Base-by-base conservation (phyloP, 2,888 invertebrate genomes). In the Leptothorax acervorum region DNA sequence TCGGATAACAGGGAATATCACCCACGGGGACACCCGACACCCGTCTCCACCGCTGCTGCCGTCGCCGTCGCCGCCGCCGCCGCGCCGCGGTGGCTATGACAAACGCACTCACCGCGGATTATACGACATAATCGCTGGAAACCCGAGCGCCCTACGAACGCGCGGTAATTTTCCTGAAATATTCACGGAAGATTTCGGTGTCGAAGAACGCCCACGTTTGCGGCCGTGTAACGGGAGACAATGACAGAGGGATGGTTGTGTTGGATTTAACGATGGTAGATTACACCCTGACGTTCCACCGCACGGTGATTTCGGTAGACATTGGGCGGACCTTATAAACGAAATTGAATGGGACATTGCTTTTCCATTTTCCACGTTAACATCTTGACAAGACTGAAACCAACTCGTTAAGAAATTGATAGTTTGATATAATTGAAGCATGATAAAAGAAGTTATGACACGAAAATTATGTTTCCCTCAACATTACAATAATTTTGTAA, bases 1-100 rank as follows among this genome's bases (percentile, higher is more conserved):
- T 94, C 94, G 94, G 93, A 94, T 94, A 94, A 94, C 94, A 93
- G 93, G 92, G 94, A 93, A 93, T 94, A 94, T 94, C 94, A 93
- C 92, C 87, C 90, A 84, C 89, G 86, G 86, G 89, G 90, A 90
- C 90, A 90, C 82, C 87, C 90, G 90, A 90, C 85, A 90, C 91
- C 73, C 88, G 70, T 79, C 75, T 88, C 70, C 87, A 23, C 70
- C 74, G 48, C 39, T 57, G 42, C 74, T 84, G 71, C 42, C 45
- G 84, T 81, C 63, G 76, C 76, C 89, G 78, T 85, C 42, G 74
- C 45, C 82, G 70, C 71, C 75, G 51, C 23, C 62, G 53, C 76
- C 85, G 79, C 62, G 53, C 76, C 85, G 79, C 39, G 73, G 75
- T 82, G 83, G 82, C 89, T 90, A 92, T 93, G 93, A 93, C 94